phyloP scores from a whole-genome alignment of 2,113 vertebrate species.

The Porphyrio hochstetteri region DNA sequence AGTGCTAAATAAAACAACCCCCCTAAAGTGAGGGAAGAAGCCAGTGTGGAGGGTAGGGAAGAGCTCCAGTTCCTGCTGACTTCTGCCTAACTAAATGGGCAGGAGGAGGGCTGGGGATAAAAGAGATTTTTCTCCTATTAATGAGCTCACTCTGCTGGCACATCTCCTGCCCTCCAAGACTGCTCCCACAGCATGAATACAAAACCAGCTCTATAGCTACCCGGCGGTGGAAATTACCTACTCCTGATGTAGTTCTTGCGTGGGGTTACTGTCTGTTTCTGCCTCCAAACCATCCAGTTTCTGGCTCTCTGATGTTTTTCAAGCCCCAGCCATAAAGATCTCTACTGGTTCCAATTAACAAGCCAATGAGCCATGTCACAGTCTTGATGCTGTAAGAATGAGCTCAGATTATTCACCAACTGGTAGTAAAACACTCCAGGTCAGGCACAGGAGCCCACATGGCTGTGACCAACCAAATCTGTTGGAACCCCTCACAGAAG shows the following conservation, averaged over 20 bases:
- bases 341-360: not conserved
- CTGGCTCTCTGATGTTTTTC: not conserved
- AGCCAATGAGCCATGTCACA: not conserved
- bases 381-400: not conserved
- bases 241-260: not conserved
- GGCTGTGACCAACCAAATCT: not conserved
- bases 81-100: not conserved
- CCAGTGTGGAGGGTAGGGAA: not conserved
- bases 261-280: not conserved
- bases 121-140: not conserved
- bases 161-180: not conserved
- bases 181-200: not conserved
- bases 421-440: not conserved
- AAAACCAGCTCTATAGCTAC: not conserved
- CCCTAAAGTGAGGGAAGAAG: not conserved
- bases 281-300: not conserved
- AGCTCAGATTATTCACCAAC: not conserved
- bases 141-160: constrained; percentile 3
- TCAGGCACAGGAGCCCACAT: not conserved
- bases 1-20: not conserved
- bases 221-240: not conserved
- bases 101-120: not conserved
- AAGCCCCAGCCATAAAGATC: not conserved
- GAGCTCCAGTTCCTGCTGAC: not conserved
- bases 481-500: not conserved